Evolutionary conservation across 2,113 vertebrate genomes (phyloP), one percentile per base, ranked within the genome.

Genomic region (Caranx ignobilis): DNA sequence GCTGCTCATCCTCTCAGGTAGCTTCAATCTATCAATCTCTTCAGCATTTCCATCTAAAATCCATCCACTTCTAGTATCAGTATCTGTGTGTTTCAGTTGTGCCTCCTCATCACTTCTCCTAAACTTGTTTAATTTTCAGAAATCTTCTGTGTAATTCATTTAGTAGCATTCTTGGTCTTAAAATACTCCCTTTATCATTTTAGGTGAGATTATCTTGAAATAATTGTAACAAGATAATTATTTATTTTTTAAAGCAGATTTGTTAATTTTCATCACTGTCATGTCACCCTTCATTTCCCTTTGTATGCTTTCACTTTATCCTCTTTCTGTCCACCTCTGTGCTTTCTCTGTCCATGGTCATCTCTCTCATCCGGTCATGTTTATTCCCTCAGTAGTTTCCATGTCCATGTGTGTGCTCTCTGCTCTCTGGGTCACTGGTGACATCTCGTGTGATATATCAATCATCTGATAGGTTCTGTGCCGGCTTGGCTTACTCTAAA

Each of bases 1-100:
- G 91, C 96, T 99, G 87, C 98, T 99, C 95, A 96, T 99, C 95
- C 95, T 99, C 93, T 99, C 98, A 96, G 98, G 98, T 99, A 18
- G 1, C 16, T 55, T 2, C 32, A 70, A 6, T 62, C n/a, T 12
- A 3, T 74, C 11, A 47, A 43, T 54, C 34, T 26, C 3, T 41
- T 57, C 35, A 21, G 16, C 32, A 78, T 48, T 71, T 66, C 16
- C 34, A 35, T 11, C 48, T n/a, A 19, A 68, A 60, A 47, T 21
- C 7, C 2, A 3, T 34, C 19, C 34, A 32, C 41, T 15, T 54
- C 15, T 9, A 10, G 6, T 34, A 59, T 75, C 2, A 45, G 6
- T 55, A 19, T 0, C 19, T 1, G 11, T 11, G 52, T 11, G 45
- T 65, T 66, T 65, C 4, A 41, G 11, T 32, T 43, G 13, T 39